Evolutionary conservation across 1,140 invertebrate species (phyloP).

Genomic region (Drosophila equinoxialis): DNA sequence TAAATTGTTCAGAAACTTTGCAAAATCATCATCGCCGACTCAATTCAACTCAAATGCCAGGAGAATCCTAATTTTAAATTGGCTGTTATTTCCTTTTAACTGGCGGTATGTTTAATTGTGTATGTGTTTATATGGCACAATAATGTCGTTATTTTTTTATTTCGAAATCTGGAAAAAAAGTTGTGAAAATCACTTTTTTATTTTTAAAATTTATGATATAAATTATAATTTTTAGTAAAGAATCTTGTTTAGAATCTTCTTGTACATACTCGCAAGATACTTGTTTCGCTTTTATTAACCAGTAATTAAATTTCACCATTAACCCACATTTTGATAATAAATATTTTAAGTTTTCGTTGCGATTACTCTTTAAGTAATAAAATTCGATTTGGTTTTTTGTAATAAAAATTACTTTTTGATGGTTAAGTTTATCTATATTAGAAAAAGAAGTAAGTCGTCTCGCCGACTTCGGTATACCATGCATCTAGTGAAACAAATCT

Average conservation of each 20-base stretch:
- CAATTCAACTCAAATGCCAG: neutral
- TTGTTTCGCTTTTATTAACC: conserved; percentile 28
- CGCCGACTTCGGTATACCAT: neutral
- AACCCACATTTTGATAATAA: conserved; percentile 57
- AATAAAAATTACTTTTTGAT: neutral
- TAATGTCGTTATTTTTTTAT: no score
- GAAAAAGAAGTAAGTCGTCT: no score
- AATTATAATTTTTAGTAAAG: conserved; percentile 14
- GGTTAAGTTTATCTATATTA: no score
- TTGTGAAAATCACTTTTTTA: no score
- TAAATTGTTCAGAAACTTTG: neutral
- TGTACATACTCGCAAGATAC: conserved; percentile 1
- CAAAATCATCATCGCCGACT: neutral
- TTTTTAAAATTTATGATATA: conserved; percentile 9
- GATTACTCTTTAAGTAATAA: neutral
- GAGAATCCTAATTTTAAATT: no score
- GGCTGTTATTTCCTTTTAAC: no score
- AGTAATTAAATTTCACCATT: conserved; percentile 25
- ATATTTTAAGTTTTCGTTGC: conserved; percentile 10
- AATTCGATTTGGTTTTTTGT: neutral
- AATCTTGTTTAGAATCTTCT: neutral
- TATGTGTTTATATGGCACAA: no score
- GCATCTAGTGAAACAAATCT: neutral
- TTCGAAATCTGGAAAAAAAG: no score
- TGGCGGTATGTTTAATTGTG: no score